These are phyloP conservation scores for Aplysia californica DNA, from an alignment of 1,140 invertebrate genomes.

Conservation along the genomic window DNA sequence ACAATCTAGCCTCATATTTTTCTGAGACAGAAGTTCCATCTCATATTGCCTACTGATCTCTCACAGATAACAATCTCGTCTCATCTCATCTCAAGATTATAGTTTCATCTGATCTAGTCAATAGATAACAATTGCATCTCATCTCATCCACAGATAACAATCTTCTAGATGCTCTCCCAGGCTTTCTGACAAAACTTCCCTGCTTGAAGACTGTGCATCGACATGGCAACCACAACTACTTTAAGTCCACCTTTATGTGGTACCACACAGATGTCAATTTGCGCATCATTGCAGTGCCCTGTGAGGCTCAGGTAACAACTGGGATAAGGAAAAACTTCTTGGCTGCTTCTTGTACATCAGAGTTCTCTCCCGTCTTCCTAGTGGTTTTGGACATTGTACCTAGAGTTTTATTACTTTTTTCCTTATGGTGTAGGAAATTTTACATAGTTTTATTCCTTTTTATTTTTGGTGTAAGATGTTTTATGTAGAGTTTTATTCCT, in stretches of 20 bases:
- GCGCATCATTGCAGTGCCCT: conserved; percentile 61
- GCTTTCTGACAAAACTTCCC: conserved; percentile 68
- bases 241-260: conserved; percentile 73
- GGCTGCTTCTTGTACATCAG: conserved; percentile 14
- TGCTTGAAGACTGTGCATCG: conserved; percentile 69
- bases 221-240: conserved; percentile 72
- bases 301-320: conserved; percentile 27
- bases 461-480: neutral
- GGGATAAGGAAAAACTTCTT: conserved; percentile 8
- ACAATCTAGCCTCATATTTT: too few relatives aligned
- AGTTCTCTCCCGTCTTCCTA: too few relatives aligned
- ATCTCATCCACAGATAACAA: conserved; percentile 70
- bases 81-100: too few relatives aligned
- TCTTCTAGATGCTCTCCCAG: conserved; percentile 70
- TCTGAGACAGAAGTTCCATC: too few relatives aligned
- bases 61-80: too few relatives aligned
- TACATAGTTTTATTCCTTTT: too few relatives aligned
- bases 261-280: conserved; percentile 71
- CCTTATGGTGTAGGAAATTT: too few relatives aligned
- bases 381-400: too few relatives aligned
- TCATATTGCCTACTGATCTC: too few relatives aligned
- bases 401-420: too few relatives aligned
- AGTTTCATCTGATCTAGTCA: too few relatives aligned
- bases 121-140: too few relatives aligned
- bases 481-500: neutral